Base-by-base conservation (phyloP, 2,797 vertebrate genomes). In the Triplophysa bombifrons region DNA sequence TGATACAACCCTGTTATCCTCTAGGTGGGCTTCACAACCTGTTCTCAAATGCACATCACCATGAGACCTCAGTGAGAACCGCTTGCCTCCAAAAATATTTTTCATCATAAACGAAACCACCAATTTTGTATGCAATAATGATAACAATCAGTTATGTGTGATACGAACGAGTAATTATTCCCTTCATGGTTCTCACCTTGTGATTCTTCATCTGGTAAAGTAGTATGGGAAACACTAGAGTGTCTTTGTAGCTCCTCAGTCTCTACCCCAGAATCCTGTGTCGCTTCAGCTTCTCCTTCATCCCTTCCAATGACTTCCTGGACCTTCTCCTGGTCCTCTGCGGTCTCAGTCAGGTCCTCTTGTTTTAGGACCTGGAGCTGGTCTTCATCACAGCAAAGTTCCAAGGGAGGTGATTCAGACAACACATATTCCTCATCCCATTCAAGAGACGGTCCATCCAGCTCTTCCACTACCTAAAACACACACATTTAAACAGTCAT, bases 391-490 rank as follows among this genome's bases (percentile, higher is more conserved):
- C n/a, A n/a, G 72, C 61, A 44, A 50, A n/a, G 41, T 22, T 56
- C 74, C 56, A 61, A 61, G 48, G 63, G 44, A 38, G 60, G 80
- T 72, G 92, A 90, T 73, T 92, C 91, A 55, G 91, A 90, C 25
- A 93, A 79, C 17, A 87, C 89, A n/a, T 91, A 91, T 80, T 92
- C 91, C 80, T 93, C 90, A 1, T 92, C 92, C 92, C 91, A 92
- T 84, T 92, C 89, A 84, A 92, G 84, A 44, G 73, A 83, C 0
- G 73, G 71, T 1, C 44, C 83, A 13, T 83, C 82, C 5, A 78
- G 81, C 41, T 84, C 80, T 48, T 81, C 83, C 11, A 51, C 67
- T 64, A 80, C 73, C 85, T 86, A 48, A 64, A 22, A 55, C 13
- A 60, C 66, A 77, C 34, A 77, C 3, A 30, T 4, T 10, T 22